These are phyloP conservation scores for Agrotis ipsilon DNA, from an alignment of 2,888 invertebrate species.

Conservation along the genomic window DNA sequence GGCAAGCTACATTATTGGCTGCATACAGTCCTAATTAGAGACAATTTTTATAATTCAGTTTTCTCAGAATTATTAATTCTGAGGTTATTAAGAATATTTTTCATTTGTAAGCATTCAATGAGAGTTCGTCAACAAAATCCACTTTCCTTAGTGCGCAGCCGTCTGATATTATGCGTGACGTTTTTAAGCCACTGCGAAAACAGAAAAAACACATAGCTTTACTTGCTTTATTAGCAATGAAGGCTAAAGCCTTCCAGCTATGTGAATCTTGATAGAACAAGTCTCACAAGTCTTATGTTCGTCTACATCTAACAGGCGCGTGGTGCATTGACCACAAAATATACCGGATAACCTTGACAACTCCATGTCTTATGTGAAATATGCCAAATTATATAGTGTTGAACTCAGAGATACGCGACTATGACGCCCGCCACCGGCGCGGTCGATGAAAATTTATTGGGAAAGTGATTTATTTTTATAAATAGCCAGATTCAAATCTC, in stretches of 20 bases:
- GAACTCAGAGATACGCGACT: not conserved
- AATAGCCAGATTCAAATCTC: conserved; percentile 1
- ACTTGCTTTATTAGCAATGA: not conserved
- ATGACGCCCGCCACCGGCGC: not conserved
- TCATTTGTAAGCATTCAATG: not conserved
- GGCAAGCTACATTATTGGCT: not conserved
- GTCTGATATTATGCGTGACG: not conserved
- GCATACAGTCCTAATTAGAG: not conserved
- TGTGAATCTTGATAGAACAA: not conserved
- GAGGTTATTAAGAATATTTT: too few species aligned
- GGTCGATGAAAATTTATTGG: not conserved
- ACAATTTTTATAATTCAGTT: not conserved
- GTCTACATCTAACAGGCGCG: not conserved
- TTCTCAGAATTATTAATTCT: not conserved
- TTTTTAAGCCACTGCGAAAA: not conserved
- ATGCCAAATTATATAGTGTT: conserved; percentile 13
- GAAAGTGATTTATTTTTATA: not conserved
- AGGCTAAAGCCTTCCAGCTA: not conserved
- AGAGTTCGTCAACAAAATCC: not conserved
- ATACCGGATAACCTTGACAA: conserved; percentile 45
- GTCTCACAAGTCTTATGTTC: not conserved
- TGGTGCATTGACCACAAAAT: conserved; percentile 27
- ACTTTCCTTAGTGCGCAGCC: not conserved
- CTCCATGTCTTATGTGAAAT: conserved; percentile 22
- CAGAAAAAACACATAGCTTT: not conserved